Base-by-base conservation (phyloP, 2,888 invertebrate genomes). In the Nycteola revayana region DNA sequence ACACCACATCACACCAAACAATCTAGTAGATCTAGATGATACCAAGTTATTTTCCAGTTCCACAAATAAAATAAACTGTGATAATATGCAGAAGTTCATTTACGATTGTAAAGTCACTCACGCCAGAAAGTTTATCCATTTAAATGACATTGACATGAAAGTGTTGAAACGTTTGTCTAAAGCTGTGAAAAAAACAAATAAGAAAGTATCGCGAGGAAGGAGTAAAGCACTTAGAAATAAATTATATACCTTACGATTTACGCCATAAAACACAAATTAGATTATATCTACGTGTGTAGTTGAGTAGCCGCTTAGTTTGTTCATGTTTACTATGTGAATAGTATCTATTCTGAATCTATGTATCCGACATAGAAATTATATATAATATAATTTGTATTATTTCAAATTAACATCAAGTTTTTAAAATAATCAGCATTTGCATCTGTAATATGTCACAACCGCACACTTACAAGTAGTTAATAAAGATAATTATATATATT, bases 141-240 rank as follows among this genome's bases (percentile, higher is more conserved):
- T 83, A 43, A 65, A 67, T 35, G 69, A 81, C 33, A 35, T 41
- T 41, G 75, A 77, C 28, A 68, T 82, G 65, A 52, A 63, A 49
- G 54, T 47, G 40, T 63, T 83, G 49, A 62, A 60, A 38, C 47
- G 47, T 35, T 42, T 78, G 47, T 74, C 64, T 35, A 60, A 42
- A 37, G 68, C 60, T 32, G 31, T 50, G 7, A 60, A 52, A 47
- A 45, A 42, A 35, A 50, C 41, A 3, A 14, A 14, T 14, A 5
- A 3, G 2, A 5, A 14, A 14, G n/a, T n/a, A n/a, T n/a, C 36
- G 49, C 22, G 39, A 46, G 20, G 31, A 32, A 31, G 39, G 9
- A 35, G 18, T 10, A 14, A 23, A 4, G 0, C 11, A 10, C 20
- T 28, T 23, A 18, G 22, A 24, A 42, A 26, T 22, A 32, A 27